Percentiles rank a stretch among this genome's conserved stretches.
Evolutionary conservation across 2,888 invertebrate species (phyloP).

Genomic region (Watsonalla cultraria): DNA sequence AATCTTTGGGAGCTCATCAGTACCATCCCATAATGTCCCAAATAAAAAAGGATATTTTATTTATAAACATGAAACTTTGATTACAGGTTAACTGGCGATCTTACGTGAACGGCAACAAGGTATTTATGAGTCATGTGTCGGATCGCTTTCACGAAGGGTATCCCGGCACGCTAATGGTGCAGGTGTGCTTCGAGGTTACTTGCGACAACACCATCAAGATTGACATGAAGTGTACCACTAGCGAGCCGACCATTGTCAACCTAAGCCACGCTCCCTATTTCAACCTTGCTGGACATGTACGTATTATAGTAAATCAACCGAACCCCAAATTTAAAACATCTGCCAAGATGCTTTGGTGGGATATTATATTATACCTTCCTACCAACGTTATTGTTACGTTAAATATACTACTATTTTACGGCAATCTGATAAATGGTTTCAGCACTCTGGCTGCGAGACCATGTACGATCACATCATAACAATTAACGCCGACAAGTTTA

Average conservation of each 20-base stretch:
- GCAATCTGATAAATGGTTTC: conserved; percentile 16
- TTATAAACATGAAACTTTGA: background rate
- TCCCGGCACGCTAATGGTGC: conserved; percentile 88
- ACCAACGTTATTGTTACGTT: no score
- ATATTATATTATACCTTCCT: no score
- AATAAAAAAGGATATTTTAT: background rate
- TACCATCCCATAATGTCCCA: no score
- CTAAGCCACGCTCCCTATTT: conserved; percentile 94
- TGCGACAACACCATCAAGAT: conserved; percentile 86
- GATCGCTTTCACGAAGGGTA: conserved; percentile 91
- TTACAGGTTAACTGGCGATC: conserved; percentile 83
- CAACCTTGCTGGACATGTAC: conserved; percentile 94
- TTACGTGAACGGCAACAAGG: conserved; percentile 77
- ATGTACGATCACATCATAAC: conserved; percentile 84
- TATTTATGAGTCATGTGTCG: conserved; percentile 87
- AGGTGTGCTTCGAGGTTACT: conserved; percentile 84
- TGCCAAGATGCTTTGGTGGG: no score
- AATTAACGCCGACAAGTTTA: conserved; percentile 88
- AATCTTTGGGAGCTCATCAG: no score
- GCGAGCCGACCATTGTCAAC: conserved; percentile 90
- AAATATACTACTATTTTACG: no score
- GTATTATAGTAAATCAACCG: conserved; percentile 21
- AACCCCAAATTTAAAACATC: no score
- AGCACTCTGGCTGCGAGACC: conserved; percentile 80
- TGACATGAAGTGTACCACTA: conserved; percentile 85